phyloP scores from a whole-genome alignment of 2,113 vertebrate genomes.

The Meleagris gallopavo region DNA sequence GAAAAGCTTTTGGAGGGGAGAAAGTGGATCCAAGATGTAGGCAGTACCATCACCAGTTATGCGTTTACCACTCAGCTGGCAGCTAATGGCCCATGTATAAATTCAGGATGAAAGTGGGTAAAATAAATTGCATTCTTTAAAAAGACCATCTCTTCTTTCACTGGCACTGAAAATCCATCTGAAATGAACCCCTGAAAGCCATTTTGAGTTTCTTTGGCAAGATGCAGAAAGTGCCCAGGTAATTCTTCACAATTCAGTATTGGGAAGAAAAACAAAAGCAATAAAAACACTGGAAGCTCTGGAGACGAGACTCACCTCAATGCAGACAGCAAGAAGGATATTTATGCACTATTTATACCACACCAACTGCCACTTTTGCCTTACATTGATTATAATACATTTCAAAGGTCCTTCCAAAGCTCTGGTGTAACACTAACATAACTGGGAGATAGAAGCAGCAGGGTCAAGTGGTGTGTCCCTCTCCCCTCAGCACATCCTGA shows the following conservation, averaged over 20 bases:
- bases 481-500: background rate
- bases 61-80: conserved; percentile 57
- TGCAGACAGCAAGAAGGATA: conserved; percentile 30
- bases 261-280: background rate
- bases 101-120: conserved; percentile 30
- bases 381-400: background rate
- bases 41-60: conserved; percentile 37
- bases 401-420: conserved; percentile 13
- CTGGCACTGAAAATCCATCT: background rate
- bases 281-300: conserved; percentile 37
- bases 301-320: conserved; percentile 41
- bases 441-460: background rate
- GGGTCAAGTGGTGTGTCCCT: background rate
- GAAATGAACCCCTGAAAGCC: conserved; percentile 26
- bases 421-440: background rate
- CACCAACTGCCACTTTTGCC: conserved; percentile 30
- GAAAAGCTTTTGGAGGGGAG: conserved; percentile 35
- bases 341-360: conserved; percentile 48
- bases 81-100: conserved; percentile 48
- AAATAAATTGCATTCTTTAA: conserved; percentile 37
- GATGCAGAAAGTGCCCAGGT: conserved; percentile 22
- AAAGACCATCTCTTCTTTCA: conserved; percentile 15
- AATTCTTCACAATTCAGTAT: conserved; percentile 6
- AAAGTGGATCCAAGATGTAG: conserved; percentile 8
- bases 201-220: conserved; percentile 52